Evolutionary conservation across 1,140 invertebrate species (phyloP).

Genomic region (Brachionus rubens): DNA sequence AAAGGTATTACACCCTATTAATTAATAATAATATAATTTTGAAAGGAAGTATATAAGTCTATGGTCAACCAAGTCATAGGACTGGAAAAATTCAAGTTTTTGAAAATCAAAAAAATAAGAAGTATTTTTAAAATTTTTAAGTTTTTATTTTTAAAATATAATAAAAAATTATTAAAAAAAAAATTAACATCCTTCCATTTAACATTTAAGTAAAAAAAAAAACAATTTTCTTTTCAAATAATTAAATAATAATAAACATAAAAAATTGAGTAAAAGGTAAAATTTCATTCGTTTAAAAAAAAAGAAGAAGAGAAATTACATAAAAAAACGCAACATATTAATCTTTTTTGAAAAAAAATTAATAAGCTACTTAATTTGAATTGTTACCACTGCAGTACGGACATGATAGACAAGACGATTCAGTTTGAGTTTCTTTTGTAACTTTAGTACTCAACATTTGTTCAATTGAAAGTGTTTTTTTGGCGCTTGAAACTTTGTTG

Average conservation of each 20-base stretch:
- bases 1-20: too few relatives aligned
- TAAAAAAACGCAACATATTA: conserved; percentile 18
- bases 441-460: conserved; percentile 39
- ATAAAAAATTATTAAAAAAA: not conserved
- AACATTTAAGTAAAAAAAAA: not conserved
- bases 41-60: too few relatives aligned
- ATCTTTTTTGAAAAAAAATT: conserved; percentile 7
- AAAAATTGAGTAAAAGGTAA: not conserved
- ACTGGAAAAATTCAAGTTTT: too few relatives aligned
- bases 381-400: not conserved
- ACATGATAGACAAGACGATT: not conserved
- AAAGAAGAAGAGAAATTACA: not conserved
- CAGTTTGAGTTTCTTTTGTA: conserved; percentile 36
- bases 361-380: not conserved
- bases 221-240: conserved; percentile 13
- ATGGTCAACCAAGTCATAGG: too few relatives aligned
- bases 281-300: conserved; percentile 19
- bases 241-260: conserved; percentile 25
- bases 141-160: too few relatives aligned
- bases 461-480: conserved; percentile 19
- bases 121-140: too few relatives aligned
- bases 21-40: too few relatives aligned
- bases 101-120: too few relatives aligned
- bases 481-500: not conserved
- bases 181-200: not conserved